Evolutionary conservation across 2,797 vertebrate genomes (phyloP).

Genomic region (Benthosema pterotum): DNA sequence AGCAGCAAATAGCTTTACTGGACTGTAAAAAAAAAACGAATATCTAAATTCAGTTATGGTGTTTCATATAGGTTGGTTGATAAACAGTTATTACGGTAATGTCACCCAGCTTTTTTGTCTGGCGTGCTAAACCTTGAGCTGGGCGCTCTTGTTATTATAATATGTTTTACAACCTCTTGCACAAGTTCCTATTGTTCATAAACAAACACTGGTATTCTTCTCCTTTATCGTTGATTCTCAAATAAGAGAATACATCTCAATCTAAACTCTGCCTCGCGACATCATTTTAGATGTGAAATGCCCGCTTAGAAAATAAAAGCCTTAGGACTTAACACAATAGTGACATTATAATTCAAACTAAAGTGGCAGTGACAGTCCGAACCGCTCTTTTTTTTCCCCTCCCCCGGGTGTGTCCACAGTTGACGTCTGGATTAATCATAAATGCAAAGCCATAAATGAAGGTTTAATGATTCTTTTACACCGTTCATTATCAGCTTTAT

Average conservation of each 20-base stretch:
- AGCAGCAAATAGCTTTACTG: neutral
- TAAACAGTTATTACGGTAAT: constrained; percentile 16
- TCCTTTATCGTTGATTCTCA: constrained; percentile 5
- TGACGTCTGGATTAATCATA: neutral
- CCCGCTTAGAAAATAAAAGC: neutral
- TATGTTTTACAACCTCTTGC: constrained; percentile 22
- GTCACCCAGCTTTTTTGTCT: neutral
- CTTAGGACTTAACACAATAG: too few relatives aligned
- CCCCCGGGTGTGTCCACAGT: too few relatives aligned
- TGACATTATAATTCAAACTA: neutral
- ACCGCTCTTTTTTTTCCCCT: too few relatives aligned
- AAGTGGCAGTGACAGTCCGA: neutral
- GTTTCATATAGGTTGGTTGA: too few relatives aligned
- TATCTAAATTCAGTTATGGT: neutral
- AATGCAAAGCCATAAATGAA: constrained; percentile 1
- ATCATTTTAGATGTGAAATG: neutral
- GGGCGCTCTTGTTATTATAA: neutral
- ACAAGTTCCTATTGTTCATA: neutral
- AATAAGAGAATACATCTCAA: constrained; percentile 10
- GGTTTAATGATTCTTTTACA: constrained; percentile 17
- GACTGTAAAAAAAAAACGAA: neutral
- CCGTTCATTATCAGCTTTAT: neutral
- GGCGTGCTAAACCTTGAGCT: constrained; percentile 22
- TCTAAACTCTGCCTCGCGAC: neutral
- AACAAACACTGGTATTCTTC: neutral